Evolutionary conservation across 2,888 invertebrate genomes (phyloP).

Genomic region (Eudemis profundana): DNA sequence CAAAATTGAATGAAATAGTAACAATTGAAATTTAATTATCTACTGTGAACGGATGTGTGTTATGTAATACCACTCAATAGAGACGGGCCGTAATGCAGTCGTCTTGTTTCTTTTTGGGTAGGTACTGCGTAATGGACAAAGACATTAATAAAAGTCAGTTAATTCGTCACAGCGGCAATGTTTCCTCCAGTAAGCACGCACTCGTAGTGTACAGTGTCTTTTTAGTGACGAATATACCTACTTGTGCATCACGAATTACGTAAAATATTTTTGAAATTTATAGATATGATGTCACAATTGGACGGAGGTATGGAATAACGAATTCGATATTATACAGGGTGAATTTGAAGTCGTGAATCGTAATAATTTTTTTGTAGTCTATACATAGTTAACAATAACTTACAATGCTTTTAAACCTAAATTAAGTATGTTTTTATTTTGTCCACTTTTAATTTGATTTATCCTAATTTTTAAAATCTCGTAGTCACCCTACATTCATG

Average conservation of each 20-base stretch:
- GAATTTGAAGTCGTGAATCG: too few relatives aligned
- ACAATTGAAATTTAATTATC: constrained; percentile 11
- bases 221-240: background rate
- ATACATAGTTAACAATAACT: too few relatives aligned
- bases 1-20: constrained; percentile 4
- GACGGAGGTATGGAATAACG: too few relatives aligned
- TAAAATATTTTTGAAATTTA: too few relatives aligned
- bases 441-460: too few relatives aligned
- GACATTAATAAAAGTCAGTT: constrained; percentile 33
- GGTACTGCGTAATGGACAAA: constrained; percentile 35
- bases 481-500: too few relatives aligned
- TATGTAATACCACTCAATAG: constrained; percentile 23
- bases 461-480: too few relatives aligned
- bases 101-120: constrained; percentile 25
- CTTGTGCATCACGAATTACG: background rate
- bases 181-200: constrained; percentile 21
- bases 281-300: background rate
- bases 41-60: constrained; percentile 13
- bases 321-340: too few relatives aligned
- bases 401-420: too few relatives aligned
- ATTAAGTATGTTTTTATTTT: too few relatives aligned
- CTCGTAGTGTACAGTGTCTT: constrained; percentile 19
- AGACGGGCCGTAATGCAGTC: constrained; percentile 3
- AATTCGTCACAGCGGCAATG: constrained; percentile 23
- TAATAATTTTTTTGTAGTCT: too few relatives aligned